Evolutionary conservation across 2,888 invertebrate genomes (phyloP).

Genomic region (Drosophila siamana): DNA sequence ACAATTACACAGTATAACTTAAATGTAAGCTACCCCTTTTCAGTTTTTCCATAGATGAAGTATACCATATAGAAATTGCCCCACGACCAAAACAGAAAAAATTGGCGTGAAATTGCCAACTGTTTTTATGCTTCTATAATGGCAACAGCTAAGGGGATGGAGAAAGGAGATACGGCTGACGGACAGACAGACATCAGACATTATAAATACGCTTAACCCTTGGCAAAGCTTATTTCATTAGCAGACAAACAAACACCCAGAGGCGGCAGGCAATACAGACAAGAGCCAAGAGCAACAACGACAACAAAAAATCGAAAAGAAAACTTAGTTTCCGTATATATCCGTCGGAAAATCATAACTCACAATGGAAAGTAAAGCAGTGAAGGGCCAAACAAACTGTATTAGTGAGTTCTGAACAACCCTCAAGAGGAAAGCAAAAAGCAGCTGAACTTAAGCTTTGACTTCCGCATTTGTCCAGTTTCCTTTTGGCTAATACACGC

Average conservation of each 20-base stretch:
- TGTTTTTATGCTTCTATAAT: constrained; percentile 63
- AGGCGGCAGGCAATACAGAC: constrained; percentile 24
- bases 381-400: constrained; percentile 18
- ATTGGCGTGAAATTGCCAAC: constrained; percentile 85
- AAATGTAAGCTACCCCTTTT: background rate
- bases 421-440: constrained; percentile 36
- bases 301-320: constrained; percentile 32
- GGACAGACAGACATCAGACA: constrained; percentile 50
- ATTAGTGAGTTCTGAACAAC: constrained; percentile 12
- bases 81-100: constrained; percentile 57
- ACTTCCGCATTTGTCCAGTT: constrained; percentile 48
- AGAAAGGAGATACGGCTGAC: constrained; percentile 6
- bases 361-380: constrained; percentile 59
- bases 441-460: constrained; percentile 49
- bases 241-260: constrained; percentile 64
- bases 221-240: constrained; percentile 82
- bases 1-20: background rate
- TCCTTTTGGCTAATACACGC: constrained; percentile 49
- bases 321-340: constrained; percentile 73
- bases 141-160: constrained; percentile 18
- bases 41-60: background rate
- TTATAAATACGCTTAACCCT: constrained; percentile 82
- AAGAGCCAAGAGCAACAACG: constrained; percentile 3
- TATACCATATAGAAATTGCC: constrained; percentile 41
- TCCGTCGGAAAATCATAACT: constrained; percentile 85